phyloP scores from a whole-genome alignment of 2,888 invertebrate genomes.

The Protophormia terraenovae region DNA sequence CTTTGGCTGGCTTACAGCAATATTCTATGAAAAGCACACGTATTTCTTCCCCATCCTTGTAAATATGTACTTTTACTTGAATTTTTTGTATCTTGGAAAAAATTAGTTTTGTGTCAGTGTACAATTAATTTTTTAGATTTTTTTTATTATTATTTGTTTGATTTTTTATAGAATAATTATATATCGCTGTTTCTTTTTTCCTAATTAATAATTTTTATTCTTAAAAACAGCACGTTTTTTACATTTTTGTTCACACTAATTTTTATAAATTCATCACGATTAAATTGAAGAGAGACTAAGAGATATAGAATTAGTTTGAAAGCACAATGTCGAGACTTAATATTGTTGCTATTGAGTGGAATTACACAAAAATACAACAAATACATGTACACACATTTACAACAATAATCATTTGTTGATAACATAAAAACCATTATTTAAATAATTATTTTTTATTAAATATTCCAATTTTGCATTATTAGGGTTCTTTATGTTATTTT shows the following conservation, averaged over 20 bases:
- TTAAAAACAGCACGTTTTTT: background rate
- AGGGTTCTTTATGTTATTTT: background rate
- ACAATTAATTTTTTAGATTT: no score
- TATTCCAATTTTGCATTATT: background rate
- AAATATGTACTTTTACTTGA: no score
- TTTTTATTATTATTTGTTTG: no score
- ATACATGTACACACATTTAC: background rate
- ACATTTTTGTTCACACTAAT: background rate
- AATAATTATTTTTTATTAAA: constrained; percentile 6
- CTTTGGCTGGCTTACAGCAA: no score
- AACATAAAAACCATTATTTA: background rate
- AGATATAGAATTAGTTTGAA: background rate
- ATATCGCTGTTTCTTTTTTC: no score
- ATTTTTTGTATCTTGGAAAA: no score
- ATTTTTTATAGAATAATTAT: no score
- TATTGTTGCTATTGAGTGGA: background rate
- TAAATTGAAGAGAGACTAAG: background rate
- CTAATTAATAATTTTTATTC: no score
- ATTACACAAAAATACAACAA: no score
- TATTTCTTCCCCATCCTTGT: no score
- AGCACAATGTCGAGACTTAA: background rate
- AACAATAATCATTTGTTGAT: background rate
- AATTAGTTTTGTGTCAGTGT: no score
- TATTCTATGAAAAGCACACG: no score
- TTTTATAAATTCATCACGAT: background rate